These are phyloP conservation scores for Gymnothorax reevesii DNA, from an alignment of 2,797 vertebrate species.

Conservation along the genomic window DNA sequence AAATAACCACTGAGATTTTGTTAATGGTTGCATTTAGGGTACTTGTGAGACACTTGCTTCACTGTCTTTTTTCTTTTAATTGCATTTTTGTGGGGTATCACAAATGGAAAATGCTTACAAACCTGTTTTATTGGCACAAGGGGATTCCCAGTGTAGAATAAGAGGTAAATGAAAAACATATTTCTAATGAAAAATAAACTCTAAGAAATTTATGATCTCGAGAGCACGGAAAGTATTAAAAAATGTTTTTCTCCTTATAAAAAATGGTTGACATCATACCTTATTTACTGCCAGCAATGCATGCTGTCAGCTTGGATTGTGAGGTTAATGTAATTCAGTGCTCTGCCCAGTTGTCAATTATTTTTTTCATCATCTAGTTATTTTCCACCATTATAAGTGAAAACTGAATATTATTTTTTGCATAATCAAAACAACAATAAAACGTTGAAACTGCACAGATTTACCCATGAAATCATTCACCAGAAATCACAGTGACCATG, in stretches of 20 bases:
- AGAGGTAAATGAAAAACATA: not conserved
- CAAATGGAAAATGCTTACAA: not conserved
- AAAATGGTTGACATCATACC: not conserved
- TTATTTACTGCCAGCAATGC: conserved; percentile 11
- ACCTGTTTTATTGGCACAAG: not conserved
- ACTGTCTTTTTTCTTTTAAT: not conserved
- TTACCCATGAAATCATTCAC: not conserved
- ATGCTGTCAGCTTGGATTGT: not conserved
- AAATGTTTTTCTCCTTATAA: not conserved
- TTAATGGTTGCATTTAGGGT: not conserved
- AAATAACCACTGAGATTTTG: not conserved
- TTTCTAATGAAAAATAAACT: conserved; percentile 1
- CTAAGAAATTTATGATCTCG: not conserved
- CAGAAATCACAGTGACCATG: not conserved
- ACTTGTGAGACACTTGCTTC: not conserved
- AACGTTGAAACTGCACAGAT: not conserved
- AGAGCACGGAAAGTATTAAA: not conserved
- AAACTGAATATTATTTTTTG: not conserved
- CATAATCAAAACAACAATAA: not conserved
- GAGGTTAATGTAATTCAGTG: not conserved
- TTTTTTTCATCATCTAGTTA: not conserved
- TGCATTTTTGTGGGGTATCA: not conserved
- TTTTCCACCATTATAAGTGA: not conserved
- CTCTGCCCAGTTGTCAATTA: not conserved
- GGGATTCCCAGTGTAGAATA: not conserved